Evolutionary conservation across 2,888 invertebrate genomes (phyloP).

Genomic region (Aspidapion aeneum): DNA sequence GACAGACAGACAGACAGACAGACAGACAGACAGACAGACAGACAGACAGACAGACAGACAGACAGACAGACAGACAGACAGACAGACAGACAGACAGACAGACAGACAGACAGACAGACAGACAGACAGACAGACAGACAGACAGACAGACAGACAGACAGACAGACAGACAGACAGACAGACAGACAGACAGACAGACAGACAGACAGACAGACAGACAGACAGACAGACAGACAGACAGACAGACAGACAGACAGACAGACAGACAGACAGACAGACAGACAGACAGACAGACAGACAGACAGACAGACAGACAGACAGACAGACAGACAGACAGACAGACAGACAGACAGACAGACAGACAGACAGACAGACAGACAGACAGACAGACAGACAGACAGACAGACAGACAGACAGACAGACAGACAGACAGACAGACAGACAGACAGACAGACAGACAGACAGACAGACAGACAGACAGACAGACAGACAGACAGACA

Average conservation of each 20-base stretch:
- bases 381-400: constrained; percentile 7
- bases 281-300: constrained; percentile 17
- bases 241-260: constrained; percentile 11
- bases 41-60: constrained; percentile 11
- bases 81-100: constrained; percentile 11
- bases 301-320: constrained; percentile 16
- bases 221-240: constrained; percentile 11
- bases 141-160: constrained; percentile 11
- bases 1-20: constrained; percentile 11
- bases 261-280: constrained; percentile 15
- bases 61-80: constrained; percentile 11
- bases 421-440: constrained; percentile 11
- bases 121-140: constrained; percentile 11
- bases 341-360: constrained; percentile 15
- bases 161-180: constrained; percentile 11
- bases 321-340: constrained; percentile 16
- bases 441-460: constrained; percentile 7
- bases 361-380: constrained; percentile 4
- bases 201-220: constrained; percentile 11
- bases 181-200: constrained; percentile 11
- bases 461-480: no score
- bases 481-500: no score
- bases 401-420: constrained; percentile 9
- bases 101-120: constrained; percentile 11
- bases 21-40: constrained; percentile 11